phyloP scores from a whole-genome alignment of 2,113 vertebrate species.

The Megalops atlanticus region DNA sequence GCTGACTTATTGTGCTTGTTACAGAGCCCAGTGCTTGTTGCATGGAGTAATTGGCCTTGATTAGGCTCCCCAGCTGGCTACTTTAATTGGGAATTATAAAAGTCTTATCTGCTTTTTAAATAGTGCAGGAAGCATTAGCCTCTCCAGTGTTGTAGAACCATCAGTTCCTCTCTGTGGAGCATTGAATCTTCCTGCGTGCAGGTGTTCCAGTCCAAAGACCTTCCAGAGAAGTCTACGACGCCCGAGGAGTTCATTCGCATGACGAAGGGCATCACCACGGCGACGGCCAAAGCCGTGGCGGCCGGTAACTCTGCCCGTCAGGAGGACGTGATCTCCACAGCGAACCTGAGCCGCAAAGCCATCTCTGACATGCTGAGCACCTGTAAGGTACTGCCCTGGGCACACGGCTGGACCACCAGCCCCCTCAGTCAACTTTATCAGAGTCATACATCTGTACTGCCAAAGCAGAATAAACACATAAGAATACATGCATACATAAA shows the following conservation, averaged over 20 bases:
- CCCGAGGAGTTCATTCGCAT: slow-evolving; percentile 97
- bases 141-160: no score
- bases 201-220: slow-evolving; percentile 91
- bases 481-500: no score
- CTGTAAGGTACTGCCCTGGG: slow-evolving; percentile 74
- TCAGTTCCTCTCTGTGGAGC: background rate
- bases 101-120: background rate
- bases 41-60: background rate
- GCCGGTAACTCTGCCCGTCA: slow-evolving; percentile 95
- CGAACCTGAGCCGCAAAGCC: slow-evolving; percentile 96
- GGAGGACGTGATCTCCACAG: slow-evolving; percentile 94
- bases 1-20: background rate
- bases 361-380: slow-evolving; percentile 91
- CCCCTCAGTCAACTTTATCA: no score
- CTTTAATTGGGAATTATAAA: background rate
- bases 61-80: background rate
- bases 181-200: slow-evolving; percentile 49
- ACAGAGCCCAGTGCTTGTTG: background rate
- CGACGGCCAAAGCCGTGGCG: slow-evolving; percentile 96
- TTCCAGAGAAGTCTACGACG: slow-evolving; percentile 86
- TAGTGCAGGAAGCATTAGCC: background rate
- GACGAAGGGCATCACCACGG: slow-evolving; percentile 98
- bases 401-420: background rate
- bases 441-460: no score
- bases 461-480: no score